Conservation (phyloP, 2,113 vertebrate species). For the Hirundichthys speculiger region DNA sequence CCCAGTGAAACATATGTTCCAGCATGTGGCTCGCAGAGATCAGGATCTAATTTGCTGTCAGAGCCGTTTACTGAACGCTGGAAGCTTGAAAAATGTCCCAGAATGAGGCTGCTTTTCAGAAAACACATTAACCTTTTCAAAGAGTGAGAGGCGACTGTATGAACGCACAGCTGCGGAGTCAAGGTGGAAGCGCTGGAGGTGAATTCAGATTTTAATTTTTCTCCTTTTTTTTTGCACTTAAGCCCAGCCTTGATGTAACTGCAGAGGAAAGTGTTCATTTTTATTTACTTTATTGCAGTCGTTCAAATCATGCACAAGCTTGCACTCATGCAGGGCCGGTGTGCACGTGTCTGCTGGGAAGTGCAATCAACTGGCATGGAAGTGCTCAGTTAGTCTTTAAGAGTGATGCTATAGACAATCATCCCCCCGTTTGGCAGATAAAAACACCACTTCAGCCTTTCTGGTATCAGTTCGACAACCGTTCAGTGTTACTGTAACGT, state of each 20-base stretch:
- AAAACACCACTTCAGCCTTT: conserved; percentile 24
- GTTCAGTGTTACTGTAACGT: neutral
- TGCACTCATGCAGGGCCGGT: conserved; percentile 1
- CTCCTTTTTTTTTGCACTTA: conserved; percentile 17
- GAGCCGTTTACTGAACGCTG: conserved; percentile 1
- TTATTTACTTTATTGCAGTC: conserved; percentile 2
- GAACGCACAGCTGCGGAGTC: conserved; percentile 40
- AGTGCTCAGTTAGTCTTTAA: conserved; percentile 55
- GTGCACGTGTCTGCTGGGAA: conserved; percentile 34
- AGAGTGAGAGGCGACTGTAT: conserved; percentile 1
- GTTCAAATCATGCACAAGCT: conserved; percentile 31
- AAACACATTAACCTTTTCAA: conserved; percentile 60
- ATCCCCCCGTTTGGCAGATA: conserved; percentile 42
- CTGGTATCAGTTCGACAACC: neutral
- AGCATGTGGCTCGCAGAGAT: conserved; percentile 35
- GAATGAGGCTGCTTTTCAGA: conserved; percentile 13
- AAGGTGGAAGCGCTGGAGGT: conserved; percentile 14
- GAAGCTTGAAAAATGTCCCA: conserved; percentile 29
- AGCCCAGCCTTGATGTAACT: conserved; percentile 12
- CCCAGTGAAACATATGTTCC: conserved; percentile 35
- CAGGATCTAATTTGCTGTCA: conserved; percentile 31
- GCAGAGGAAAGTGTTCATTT: neutral
- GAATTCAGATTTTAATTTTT: conserved; percentile 38
- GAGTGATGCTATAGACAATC: conserved; percentile 23
- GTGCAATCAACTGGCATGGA: conserved; percentile 57